Evolutionary conservation across 2,797 vertebrate species (phyloP).

Genomic region (Hybognathus amarus): DNA sequence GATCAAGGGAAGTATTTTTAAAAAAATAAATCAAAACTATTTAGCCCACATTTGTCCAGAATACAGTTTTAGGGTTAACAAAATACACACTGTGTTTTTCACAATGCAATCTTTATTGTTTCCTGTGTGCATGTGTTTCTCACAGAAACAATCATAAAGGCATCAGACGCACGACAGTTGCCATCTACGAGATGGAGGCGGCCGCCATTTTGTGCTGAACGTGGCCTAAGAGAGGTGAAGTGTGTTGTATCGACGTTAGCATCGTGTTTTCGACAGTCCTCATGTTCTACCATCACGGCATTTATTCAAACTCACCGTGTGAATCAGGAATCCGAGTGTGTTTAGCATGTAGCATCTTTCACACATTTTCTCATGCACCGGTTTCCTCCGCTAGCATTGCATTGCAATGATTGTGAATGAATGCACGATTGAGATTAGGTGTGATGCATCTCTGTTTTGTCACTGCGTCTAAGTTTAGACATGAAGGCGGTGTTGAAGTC

Average conservation of each 20-base stretch:
- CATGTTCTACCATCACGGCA: not conserved
- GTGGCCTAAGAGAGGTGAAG: conserved; percentile 23
- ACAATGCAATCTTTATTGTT: conserved; percentile 11
- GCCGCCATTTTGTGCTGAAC: conserved; percentile 57
- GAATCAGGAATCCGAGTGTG: not conserved
- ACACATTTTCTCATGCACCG: not conserved
- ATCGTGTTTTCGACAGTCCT: not conserved
- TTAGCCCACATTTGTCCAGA: too few relatives aligned
- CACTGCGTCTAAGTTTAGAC: not conserved
- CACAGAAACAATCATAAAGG: not conserved
- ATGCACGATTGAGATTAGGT: not conserved
- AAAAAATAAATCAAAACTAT: too few relatives aligned
- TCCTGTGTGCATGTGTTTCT: not conserved
- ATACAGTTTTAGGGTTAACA: too few relatives aligned
- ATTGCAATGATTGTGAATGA: not conserved
- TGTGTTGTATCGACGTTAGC: not conserved
- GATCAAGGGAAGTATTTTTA: too few relatives aligned
- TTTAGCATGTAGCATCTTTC: not conserved
- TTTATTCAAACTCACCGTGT: not conserved
- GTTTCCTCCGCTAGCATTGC: not conserved
- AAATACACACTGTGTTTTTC: not conserved
- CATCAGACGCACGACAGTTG: not conserved
- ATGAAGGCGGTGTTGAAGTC: conserved; percentile 47
- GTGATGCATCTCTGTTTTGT: not conserved
- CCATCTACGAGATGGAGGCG: conserved; percentile 42